Base-by-base conservation (phyloP, 2,888 invertebrate species). In the Augochlorella aurata region DNA sequence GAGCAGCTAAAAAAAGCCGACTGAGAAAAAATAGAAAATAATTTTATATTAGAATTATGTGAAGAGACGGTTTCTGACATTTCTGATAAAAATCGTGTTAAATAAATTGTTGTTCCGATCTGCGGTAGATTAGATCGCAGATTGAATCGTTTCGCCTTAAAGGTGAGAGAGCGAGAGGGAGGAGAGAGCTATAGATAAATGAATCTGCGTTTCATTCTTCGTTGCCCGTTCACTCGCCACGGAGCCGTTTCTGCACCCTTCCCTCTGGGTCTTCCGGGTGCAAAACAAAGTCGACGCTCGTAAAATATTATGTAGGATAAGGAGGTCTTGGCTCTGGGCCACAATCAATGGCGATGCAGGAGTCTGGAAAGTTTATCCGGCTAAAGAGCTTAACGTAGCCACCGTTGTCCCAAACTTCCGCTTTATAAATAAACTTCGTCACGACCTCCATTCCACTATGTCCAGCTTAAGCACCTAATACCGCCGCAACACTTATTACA, bases 241-340 rank as follows among this genome's bases (percentile, higher is more conserved):
- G 45, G 50, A 21, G 14, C 68, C 71, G 47, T 73, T 81, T 67
- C 76, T 16, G 50, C 72, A 38, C 58, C n/a, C 66, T 54, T 58
- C 67, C 44, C 52, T 70, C 61, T 61, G 74, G 68, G 61, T 74
- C 65, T 76, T 70, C 68, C 71, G 58, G 67, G 67, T 68, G 71
- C 83, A 82, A 87, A 85, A 89, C 89, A 89, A 85, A 88, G 86
- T 88, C 84, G 80, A 85, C 77, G 80, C 84, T 89, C 87, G 89
- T 91, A 90, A 91, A 90, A 89, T 90, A 91, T 91, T 90, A 90
- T 89, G 87, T 88, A 85, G 90, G 89, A 90, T 91, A 91, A 92
- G 89, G 88, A 90, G 85, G 86, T 88, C 89, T 89, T 91, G 92
- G 91, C 90, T 81, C 82, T 74, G 74, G 72, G 89, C 92, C 92